phyloP scores from a whole-genome alignment of 1,140 invertebrate genomes.

The Drosophila guanche region DNA sequence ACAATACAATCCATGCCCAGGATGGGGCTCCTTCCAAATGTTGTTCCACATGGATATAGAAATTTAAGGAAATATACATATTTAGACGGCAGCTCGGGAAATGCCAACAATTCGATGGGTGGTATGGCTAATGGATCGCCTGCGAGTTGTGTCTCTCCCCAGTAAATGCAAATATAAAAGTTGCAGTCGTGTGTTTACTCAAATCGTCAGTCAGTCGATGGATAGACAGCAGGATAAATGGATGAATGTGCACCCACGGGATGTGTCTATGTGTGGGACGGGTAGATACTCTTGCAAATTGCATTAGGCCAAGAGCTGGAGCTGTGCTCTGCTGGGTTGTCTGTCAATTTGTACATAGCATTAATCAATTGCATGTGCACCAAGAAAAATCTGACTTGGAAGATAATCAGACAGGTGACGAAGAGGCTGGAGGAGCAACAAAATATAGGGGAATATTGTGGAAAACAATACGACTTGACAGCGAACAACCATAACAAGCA shows the following conservation, averaged over 20 bases:
- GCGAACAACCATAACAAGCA: background rate
- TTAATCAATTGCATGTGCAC: constrained; percentile 46
- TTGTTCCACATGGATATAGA: background rate
- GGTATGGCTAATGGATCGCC: constrained; percentile 9
- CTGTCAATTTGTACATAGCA: constrained; percentile 47
- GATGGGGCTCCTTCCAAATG: constrained; percentile 14
- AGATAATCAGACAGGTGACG: constrained; percentile 49
- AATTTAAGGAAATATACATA: constrained; percentile 6
- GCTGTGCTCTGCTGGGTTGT: constrained; percentile 27
- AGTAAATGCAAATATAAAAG: constrained; percentile 52
- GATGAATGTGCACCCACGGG: background rate
- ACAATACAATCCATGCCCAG: background rate
- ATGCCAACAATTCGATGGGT: constrained; percentile 45
- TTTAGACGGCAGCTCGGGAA: constrained; percentile 30
- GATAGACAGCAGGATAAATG: constrained; percentile 7
- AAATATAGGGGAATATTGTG: too few relatives aligned
- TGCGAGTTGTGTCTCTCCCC: background rate
- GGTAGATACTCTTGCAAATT: constrained; percentile 19
- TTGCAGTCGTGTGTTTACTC: constrained; percentile 9
- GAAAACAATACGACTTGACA: background rate
- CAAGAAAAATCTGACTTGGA: constrained; percentile 27
- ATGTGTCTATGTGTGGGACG: background rate
- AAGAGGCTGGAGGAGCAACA: constrained; percentile 2
- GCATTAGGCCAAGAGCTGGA: constrained; percentile 2
- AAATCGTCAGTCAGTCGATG: constrained; percentile 5